Base-by-base conservation (phyloP, 2,888 invertebrate species). In the Galeruca laticollis region DNA sequence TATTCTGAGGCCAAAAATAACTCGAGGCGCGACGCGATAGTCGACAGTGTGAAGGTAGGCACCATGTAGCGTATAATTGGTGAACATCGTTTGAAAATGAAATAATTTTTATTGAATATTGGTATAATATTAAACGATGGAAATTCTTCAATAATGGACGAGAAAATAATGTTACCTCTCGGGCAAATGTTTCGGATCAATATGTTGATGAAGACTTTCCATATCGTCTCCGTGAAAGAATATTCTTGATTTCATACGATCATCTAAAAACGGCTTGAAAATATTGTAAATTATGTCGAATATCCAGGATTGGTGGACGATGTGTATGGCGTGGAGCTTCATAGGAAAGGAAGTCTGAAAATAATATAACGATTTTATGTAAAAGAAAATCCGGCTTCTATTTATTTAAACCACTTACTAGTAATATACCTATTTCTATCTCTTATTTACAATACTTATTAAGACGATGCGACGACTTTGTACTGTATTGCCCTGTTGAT, bases 271-370 rank as follows among this genome's bases (percentile, higher is more conserved):
- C 0, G 94, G 94, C 78, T 93, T 94, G 84, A 95, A 94, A 18
- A 94, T 89, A 74, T 89, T 90, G 83, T 91, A 94, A 61, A 93
- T 90, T 73, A 92, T 90, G 83, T 93, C 94, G 82, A 94, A 94
- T 8, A 93, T 84, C 93, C 94, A 94, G 0, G 93, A 92, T 81
- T 94, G 93, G 82, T 94, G 91, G 40, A 94, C 88, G 61, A 95
- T 88, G 84, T 95, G 94, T 67, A 94, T 89, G 0, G 93, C 91
- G 74, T 92, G 86, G 0, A 92, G 92, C 61, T 89, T 90, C 80
- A 93, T 88, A 0, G 94, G 94, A 82, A 93, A 93, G 64, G 92
- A 89, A 0, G 92, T 90, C 92, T 92, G 84, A 9, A 87, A 85
- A 26, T 51, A 43, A 70, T 72, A 63, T 21, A n/a, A 15, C 6